Conservation (phyloP, 2,888 invertebrate species). For the Polyommatus icarus region DNA sequence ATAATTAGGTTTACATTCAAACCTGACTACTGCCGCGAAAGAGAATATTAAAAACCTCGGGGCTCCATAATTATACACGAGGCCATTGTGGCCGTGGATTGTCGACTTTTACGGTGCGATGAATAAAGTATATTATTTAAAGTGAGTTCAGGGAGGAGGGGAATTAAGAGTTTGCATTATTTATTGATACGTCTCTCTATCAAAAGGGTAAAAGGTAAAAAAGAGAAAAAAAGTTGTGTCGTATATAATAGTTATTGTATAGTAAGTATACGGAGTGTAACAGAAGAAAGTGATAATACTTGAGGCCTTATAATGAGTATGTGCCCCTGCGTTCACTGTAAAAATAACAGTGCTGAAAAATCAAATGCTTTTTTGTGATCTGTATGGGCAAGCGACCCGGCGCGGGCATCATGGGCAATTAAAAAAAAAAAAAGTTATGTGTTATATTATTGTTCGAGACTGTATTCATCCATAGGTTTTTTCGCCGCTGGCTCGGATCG, state of each 20-base stretch:
- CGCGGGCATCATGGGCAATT: no score
- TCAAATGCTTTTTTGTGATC: no score
- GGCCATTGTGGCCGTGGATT: constrained; percentile 40
- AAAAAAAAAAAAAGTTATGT: neutral
- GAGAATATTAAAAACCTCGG: constrained; percentile 39
- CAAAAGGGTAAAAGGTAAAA: neutral
- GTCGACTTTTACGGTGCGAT: constrained; percentile 20
- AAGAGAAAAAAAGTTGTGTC: constrained; percentile 1
- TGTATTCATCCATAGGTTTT: no score
- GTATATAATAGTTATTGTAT: no score
- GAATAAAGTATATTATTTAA: constrained; percentile 23
- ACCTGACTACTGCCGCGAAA: constrained; percentile 40
- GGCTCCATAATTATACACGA: constrained; percentile 41
- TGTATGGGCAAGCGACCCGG: no score
- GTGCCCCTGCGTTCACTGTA: no score
- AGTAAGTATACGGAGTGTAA: no score
- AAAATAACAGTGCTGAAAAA: no score
- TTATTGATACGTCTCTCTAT: neutral
- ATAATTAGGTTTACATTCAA: constrained; percentile 47
- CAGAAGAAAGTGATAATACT: no score
- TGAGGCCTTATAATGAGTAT: no score
- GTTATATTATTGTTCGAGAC: no score
- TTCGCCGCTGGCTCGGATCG: no score
- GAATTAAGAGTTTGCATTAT: constrained; percentile 24
- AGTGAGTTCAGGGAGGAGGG: constrained; percentile 1